Evolutionary conservation across 92 coral and sea anemone species (phyloP).

Genomic region (Porites rus): DNA sequence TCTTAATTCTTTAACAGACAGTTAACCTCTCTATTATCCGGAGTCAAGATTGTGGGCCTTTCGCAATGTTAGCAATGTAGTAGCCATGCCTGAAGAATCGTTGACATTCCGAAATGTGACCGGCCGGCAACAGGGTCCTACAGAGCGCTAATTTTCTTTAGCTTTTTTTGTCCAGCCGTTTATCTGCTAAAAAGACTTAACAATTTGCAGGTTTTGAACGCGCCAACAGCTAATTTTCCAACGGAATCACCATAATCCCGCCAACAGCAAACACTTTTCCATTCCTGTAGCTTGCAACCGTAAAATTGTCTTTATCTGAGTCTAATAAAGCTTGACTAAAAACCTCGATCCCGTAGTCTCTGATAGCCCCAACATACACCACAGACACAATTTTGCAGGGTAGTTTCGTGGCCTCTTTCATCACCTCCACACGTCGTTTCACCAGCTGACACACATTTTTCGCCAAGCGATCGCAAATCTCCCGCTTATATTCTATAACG

Average conservation of each 20-base stretch:
- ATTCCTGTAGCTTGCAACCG: slow-evolving; percentile 85
- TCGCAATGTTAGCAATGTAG: neutral
- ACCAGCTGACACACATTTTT: slow-evolving; percentile 88
- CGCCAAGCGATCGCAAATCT: slow-evolving; percentile 84
- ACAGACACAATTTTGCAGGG: slow-evolving; percentile 81
- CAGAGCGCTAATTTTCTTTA: neutral
- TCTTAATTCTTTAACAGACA: neutral
- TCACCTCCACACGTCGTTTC: slow-evolving; percentile 81
- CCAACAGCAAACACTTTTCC: slow-evolving; percentile 86
- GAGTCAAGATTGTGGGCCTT: neutral
- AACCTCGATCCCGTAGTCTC: slow-evolving; percentile 80
- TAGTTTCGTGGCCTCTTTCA: slow-evolving; percentile 73
- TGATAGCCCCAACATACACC: slow-evolving; percentile 86
- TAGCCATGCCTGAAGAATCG: neutral
- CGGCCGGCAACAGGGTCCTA: neutral
- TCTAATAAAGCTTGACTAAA: slow-evolving; percentile 82
- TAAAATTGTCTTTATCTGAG: slow-evolving; percentile 76
- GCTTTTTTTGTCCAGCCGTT: neutral
- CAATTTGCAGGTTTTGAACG: neutral
- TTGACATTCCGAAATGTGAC: neutral
- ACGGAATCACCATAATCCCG: slow-evolving; percentile 73
- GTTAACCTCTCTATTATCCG: neutral
- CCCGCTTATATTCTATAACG: slow-evolving; percentile 81
- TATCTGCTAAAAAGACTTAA: too few relatives aligned
- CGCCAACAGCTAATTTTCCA: slow-evolving; percentile 25